phyloP scores from a whole-genome alignment of 2,113 vertebrate species.

The Catharus minimus region DNA sequence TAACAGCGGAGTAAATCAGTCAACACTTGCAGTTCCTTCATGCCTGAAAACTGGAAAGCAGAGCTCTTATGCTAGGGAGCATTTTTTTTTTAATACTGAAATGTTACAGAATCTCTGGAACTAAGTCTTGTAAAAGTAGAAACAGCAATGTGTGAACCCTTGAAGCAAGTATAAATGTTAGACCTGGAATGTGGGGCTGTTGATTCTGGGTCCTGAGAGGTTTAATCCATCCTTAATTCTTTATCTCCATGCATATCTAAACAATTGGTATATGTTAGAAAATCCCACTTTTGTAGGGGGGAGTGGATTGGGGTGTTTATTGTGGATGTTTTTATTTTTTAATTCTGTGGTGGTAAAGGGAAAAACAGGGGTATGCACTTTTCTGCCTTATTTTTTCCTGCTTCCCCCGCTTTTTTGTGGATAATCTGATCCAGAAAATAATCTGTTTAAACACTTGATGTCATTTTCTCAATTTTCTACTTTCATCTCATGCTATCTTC shows the following conservation, averaged over 20 bases:
- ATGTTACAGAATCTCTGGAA: neutral
- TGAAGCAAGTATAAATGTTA: neutral
- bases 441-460: neutral
- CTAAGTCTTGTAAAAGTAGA: neutral
- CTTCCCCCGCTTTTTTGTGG: neutral
- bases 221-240: neutral
- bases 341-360: neutral
- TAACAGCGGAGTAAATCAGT: neutral
- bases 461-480: neutral
- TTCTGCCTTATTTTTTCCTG: neutral
- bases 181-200: neutral
- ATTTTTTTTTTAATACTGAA: neutral
- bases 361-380: neutral
- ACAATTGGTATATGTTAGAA: neutral
- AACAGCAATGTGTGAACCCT: neutral
- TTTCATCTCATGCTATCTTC: neutral
- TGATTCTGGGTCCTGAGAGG: neutral
- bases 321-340: neutral
- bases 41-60: neutral
- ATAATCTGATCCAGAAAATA: neutral
- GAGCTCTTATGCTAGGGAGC: neutral
- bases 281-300: neutral
- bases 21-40: neutral
- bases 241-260: neutral
- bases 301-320: too few species aligned